A percentile compares a stretch with the other conserved stretches of the same genome.
Evolutionary conservation across 2,797 vertebrate species (phyloP).

Genomic region (Pangasius djambal): DNA sequence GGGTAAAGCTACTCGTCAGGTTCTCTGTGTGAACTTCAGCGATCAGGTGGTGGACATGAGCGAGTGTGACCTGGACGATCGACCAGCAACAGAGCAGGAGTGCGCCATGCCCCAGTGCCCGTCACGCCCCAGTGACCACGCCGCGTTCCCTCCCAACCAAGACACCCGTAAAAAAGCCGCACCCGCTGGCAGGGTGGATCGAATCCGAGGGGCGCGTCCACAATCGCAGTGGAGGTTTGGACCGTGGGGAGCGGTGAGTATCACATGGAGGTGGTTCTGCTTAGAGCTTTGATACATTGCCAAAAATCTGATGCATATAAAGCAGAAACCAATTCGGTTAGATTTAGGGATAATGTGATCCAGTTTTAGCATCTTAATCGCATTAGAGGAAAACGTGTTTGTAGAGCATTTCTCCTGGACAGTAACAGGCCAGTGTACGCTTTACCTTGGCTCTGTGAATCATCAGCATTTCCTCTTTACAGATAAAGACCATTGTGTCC

Average conservation of each 20-base stretch:
- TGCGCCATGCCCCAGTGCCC: constrained; percentile 93
- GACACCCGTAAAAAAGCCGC: constrained; percentile 75
- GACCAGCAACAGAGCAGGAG: constrained; percentile 88
- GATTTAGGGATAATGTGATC: neutral
- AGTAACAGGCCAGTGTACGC: neutral
- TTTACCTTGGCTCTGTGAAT: neutral
- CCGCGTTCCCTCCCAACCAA: constrained; percentile 67
- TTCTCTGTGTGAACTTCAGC: constrained; percentile 89
- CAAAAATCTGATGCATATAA: neutral
- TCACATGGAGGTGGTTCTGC: neutral
- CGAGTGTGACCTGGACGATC: constrained; percentile 90
- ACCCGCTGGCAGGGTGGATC: constrained; percentile 61
- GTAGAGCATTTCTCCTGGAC: neutral
- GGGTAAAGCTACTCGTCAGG: constrained; percentile 90
- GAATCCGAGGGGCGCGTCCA: constrained; percentile 63
- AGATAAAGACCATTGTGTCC: constrained; percentile 44
- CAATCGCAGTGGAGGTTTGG: constrained; percentile 93
- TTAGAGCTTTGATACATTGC: neutral
- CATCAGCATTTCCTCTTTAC: constrained; percentile 41
- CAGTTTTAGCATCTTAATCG: neutral
- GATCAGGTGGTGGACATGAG: constrained; percentile 85
- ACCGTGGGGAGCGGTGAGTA: constrained; percentile 96
- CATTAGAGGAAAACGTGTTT: neutral
- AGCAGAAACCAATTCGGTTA: neutral
- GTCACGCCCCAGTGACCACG: constrained; percentile 76